A percentile compares a stretch with the other conserved stretches of the same genome.
Evolutionary conservation across 2,888 invertebrate genomes (phyloP).

Genomic region (Drosophila gaucha): DNA sequence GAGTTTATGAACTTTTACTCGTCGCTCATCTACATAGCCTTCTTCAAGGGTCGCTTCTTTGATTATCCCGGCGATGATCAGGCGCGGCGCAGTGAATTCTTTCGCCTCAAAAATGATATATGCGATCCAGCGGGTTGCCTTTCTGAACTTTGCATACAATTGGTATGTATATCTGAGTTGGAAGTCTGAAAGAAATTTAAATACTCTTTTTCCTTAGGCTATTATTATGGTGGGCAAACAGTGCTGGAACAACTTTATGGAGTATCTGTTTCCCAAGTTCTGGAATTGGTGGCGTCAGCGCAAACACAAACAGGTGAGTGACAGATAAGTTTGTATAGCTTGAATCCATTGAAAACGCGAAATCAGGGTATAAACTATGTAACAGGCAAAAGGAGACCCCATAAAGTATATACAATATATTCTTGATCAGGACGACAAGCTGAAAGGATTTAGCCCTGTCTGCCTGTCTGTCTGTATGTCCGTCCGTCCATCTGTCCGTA

Average conservation of each 20-base stretch:
- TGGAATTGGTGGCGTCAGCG: slow-evolving; percentile 96
- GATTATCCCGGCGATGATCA: slow-evolving; percentile 94
- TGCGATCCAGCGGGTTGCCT: slow-evolving; percentile 97
- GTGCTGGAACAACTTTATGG: slow-evolving; percentile 95
- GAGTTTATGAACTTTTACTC: slow-evolving; percentile 99
- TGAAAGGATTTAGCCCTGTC: too few species aligned
- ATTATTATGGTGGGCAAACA: slow-evolving; percentile 99
- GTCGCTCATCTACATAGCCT: slow-evolving; percentile 99
- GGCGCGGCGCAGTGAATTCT: slow-evolving; percentile 90
- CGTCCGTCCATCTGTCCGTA: too few species aligned
- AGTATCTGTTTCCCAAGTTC: slow-evolving; percentile 94
- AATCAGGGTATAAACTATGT: too few species aligned
- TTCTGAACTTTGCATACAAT: slow-evolving; percentile 95
- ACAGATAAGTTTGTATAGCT: too few species aligned
- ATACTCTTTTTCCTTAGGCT: slow-evolving; percentile 76
- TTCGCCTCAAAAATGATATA: slow-evolving; percentile 92
- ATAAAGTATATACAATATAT: too few species aligned
- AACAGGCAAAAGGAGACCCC: too few species aligned
- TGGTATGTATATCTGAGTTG: slow-evolving; percentile 84
- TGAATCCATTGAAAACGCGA: too few species aligned
- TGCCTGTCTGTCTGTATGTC: too few species aligned
- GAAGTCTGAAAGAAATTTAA: too few species aligned
- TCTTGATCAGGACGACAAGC: too few species aligned
- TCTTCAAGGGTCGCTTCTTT: slow-evolving; percentile 97
- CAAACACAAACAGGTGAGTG: slow-evolving; percentile 87